Evolutionary conservation across 2,888 invertebrate genomes (phyloP), one percentile per base, ranked within the genome.

Genomic region (Heliconius aoede): DNA sequence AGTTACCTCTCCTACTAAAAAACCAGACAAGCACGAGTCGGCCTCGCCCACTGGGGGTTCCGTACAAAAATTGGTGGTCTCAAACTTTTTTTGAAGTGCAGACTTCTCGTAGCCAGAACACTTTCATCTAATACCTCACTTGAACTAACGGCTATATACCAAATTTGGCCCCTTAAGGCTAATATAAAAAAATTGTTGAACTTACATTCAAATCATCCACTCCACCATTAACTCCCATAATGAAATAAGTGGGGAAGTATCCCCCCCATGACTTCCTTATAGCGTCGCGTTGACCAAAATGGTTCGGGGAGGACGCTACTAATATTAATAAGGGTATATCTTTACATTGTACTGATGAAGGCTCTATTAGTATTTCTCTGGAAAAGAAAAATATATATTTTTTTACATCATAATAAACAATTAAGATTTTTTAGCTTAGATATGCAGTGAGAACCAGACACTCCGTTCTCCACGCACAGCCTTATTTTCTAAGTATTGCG

Each of bases 211-310:
- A 64, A 13, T 15, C 64, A 1, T 32, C 64, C n/a, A 36, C n/a
- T n/a, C n/a, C 32, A 18, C 46, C 68, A 51, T 68, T 51, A 21
- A 74, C 8, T 68, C n/a, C 40, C 74, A 58, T 24, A 28, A 46
- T 89, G 85, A 96, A 96, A 79, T 94, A 92, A 0, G 95, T 91
- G 26, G 93, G 91, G 30, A 95, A 87, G 67, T 91, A 88, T 26
- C 84, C 86, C 0, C 94, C 96, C 96, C 96, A 96, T 0, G 96
- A 95, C 28, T 87, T 85, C 36, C 96, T 87, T 80, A 96, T 95
- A 4, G 94, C 94, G n/a, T 90, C 90, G 1, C 96, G 89, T 13
- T 95, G 93, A 15, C 90, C 91, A 26, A 87, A 84, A 82, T 95
- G 92, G 0, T 82, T 80, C 0, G 96, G 95, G 0, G 95, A 90